phyloP scores from a whole-genome alignment of 2,888 invertebrate species.

The Esperia sulphurella region DNA sequence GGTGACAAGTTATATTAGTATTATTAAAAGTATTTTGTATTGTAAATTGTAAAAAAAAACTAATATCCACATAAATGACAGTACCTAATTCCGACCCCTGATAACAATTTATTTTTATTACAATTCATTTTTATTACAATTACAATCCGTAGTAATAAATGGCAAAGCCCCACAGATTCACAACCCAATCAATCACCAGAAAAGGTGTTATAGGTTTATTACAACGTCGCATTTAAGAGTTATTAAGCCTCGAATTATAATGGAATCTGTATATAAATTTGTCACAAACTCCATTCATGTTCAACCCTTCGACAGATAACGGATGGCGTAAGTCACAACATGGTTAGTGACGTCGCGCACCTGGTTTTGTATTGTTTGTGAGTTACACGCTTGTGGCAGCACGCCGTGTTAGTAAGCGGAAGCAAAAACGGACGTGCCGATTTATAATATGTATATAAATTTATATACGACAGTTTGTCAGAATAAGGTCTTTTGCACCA shows the following conservation, averaged over 20 bases:
- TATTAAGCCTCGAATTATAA: conserved; percentile 51
- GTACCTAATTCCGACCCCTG: no score
- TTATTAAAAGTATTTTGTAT: no score
- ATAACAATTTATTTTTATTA: no score
- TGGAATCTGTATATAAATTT: conserved; percentile 43
- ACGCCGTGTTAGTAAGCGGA: neutral
- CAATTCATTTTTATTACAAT: conserved; percentile 11
- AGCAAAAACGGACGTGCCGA: no score
- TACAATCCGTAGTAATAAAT: conserved; percentile 15
- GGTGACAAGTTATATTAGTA: no score
- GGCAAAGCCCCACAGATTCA: conserved; percentile 25
- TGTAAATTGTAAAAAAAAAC: no score
- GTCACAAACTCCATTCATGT: conserved; percentile 39
- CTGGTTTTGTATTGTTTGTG: conserved; percentile 34
- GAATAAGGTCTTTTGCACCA: no score
- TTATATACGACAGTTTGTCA: no score
- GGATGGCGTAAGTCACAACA: conserved; percentile 48
- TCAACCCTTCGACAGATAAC: conserved; percentile 43
- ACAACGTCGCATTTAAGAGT: conserved; percentile 43
- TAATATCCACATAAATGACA: no score
- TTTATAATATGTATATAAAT: no score
- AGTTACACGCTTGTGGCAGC: conserved; percentile 27
- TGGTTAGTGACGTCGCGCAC: conserved; percentile 36
- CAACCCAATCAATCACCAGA: conserved; percentile 31
- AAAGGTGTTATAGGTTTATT: conserved; percentile 49